phyloP scores from a whole-genome alignment of 2,888 invertebrate species.

The Hypomecis punctinalis region DNA sequence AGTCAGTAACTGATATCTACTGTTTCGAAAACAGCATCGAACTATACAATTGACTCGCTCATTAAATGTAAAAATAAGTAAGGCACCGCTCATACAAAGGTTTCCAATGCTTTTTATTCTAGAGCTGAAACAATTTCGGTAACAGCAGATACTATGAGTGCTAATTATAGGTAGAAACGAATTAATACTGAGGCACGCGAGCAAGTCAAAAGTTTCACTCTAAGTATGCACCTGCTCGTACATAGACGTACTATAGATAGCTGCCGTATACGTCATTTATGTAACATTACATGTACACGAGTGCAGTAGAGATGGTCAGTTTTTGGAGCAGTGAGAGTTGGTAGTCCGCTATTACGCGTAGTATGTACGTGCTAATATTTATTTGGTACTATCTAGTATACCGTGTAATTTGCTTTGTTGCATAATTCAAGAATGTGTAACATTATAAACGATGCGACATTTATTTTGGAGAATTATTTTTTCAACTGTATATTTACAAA shows the following conservation, averaged over 20 bases:
- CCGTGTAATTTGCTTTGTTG: slow-evolving; percentile 24
- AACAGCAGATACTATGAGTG: background rate
- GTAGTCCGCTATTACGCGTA: slow-evolving; percentile 18
- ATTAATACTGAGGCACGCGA: slow-evolving; percentile 7
- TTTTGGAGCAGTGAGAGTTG: slow-evolving; percentile 46
- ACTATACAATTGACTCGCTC: too few species aligned
- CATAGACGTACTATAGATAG: background rate
- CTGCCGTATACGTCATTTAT: slow-evolving; percentile 24
- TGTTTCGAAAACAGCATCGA: too few species aligned
- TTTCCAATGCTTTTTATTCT: too few species aligned
- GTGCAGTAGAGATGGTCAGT: slow-evolving; percentile 31
- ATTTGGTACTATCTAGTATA: slow-evolving; percentile 7
- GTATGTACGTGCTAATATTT: slow-evolving; percentile 14
- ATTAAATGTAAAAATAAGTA: too few species aligned
- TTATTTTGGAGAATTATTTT: slow-evolving; percentile 2
- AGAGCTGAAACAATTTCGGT: too few species aligned
- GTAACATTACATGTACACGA: slow-evolving; percentile 29
- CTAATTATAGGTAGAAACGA: slow-evolving; percentile 1
- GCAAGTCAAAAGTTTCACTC: slow-evolving; percentile 16
- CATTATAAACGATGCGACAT: slow-evolving; percentile 16
- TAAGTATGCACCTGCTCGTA: background rate
- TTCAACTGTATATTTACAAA: slow-evolving; percentile 7
- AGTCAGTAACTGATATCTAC: too few species aligned
- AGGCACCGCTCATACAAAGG: too few species aligned
- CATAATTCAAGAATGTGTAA: slow-evolving; percentile 20